A percentile compares a stretch with the other conserved stretches of the same genome.
phyloP scores from a whole-genome alignment of 1,140 invertebrate genomes.

The Apis florea region DNA sequence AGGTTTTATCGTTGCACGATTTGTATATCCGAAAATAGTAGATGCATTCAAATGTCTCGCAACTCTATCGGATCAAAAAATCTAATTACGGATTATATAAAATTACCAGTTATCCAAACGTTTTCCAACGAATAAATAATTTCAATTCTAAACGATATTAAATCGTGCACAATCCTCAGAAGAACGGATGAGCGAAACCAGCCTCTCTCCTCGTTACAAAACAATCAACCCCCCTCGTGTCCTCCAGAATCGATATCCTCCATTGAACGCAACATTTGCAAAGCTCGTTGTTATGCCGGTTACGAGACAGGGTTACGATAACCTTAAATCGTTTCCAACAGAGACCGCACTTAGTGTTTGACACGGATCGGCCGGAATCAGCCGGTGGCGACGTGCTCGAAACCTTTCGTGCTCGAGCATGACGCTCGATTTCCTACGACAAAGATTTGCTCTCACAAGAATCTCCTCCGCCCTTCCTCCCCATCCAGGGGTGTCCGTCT shows the following conservation, averaged over 20 bases:
- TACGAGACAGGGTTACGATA: slow-evolving; percentile 10
- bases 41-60: no score
- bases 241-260: background rate
- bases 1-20: no score
- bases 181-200: no score
- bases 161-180: no score
- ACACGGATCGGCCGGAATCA: slow-evolving; percentile 64
- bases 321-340: slow-evolving; percentile 38
- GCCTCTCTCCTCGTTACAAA: no score
- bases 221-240: background rate
- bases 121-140: no score
- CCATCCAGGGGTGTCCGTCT: slow-evolving; percentile 11
- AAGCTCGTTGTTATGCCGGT: background rate
- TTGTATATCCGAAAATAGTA: no score
- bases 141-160: no score
- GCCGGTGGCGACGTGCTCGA: slow-evolving; percentile 59
- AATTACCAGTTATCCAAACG: no score
- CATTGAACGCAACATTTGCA: background rate
- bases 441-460: slow-evolving; percentile 71
- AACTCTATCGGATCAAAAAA: no score
- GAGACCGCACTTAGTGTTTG: slow-evolving; percentile 65
- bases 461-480: slow-evolving; percentile 2
- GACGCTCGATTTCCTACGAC: slow-evolving; percentile 71
- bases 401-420: slow-evolving; percentile 66
- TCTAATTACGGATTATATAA: no score